Base-by-base conservation (phyloP, 35 echinoderm and acorn worm genomes). In the Apostichopus japonicus region DNA sequence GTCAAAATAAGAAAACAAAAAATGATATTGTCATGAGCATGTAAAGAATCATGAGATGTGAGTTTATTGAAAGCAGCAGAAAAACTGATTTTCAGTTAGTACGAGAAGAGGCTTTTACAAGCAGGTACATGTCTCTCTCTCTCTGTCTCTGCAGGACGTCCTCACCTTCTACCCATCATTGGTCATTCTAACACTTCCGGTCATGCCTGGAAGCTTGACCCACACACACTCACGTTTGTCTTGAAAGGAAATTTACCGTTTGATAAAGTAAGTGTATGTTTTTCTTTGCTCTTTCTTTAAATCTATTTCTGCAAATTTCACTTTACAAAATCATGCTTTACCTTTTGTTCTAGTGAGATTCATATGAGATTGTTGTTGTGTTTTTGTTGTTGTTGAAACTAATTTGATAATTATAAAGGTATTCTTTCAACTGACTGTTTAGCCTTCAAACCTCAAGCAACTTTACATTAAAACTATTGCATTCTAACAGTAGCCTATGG, bases 171-270 rank as follows among this genome's bases (percentile, higher is more conserved):
- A 72, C 97, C 97, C 6, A 73, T 99, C 56, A 93, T 99, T 9
- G 97, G 97, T 78, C 93, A 96, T 77, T 99, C 94, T 27, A 96
- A 93, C 67, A 91, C 93, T 16, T 93, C 93, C 19, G 92, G 95
- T 27, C 96, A 96, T 87, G 96, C 97, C 10, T 99, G 97, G 97
- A 99, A 96, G 52, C 79, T 99, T 54, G 97, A 99, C 61, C 93
- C 93, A 0, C 55, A 89, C 58, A 91, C 95, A 16, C 86, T 99
- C 11, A 96, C 92, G 55, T 99, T 99, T 76, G 80, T 78, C 16
- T 82, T 96, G 17, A 99, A 92, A 90, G 97, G 97, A 24, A 86
- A 96, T 33, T 93, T 99, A 27, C 97, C 97, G n/a, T 99, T 95
- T 99, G 97, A 99, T 57, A 96, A 94, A 92, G 97, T 99, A 86